Percentiles rank a stretch among this genome's conserved stretches.
phyloP scores from a whole-genome alignment of 64 coral and sea anemone species.

The Orbicella faveolata region DNA sequence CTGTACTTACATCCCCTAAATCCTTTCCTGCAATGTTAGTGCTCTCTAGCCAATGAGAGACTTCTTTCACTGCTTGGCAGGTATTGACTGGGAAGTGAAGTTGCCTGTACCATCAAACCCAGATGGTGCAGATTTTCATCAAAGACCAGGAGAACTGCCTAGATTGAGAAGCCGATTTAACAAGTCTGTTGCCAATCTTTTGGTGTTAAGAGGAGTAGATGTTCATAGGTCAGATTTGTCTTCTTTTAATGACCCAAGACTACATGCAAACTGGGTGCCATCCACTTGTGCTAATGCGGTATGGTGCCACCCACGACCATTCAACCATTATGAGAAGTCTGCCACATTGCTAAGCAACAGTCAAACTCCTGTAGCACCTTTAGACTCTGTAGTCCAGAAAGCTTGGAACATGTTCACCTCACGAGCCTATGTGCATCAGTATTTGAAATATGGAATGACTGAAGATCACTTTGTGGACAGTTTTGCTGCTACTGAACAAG shows the following conservation, averaged over 20 bases:
- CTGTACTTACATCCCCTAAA: too few species aligned
- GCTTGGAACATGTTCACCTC: constrained; percentile 99
- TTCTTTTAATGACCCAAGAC: constrained; percentile 71
- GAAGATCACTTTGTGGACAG: constrained; percentile 99
- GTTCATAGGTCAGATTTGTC: constrained; percentile 65
- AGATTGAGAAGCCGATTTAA: constrained; percentile 67
- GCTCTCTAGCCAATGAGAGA: too few species aligned
- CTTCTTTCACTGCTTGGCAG: constrained; percentile 22
- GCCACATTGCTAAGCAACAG: constrained; percentile 93
- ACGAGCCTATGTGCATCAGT: constrained; percentile 98
- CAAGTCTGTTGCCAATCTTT: constrained; percentile 85
- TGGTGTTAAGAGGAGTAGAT: constrained; percentile 89
- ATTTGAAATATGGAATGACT: constrained; percentile 88
- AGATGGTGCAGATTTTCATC: constrained; percentile 23
- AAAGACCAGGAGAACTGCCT: constrained; percentile 40
- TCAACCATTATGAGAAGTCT: constrained; percentile 92
- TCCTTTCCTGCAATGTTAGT: too few species aligned
- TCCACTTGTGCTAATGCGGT: constrained; percentile 17
- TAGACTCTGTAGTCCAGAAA: constrained; percentile 89
- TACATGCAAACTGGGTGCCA: constrained; percentile 85
- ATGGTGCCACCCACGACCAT: constrained; percentile 84
- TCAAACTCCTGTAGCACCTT: constrained; percentile 82
- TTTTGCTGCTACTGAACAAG: constrained; percentile 93
- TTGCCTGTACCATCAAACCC: constrained; percentile 58
- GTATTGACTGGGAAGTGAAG: constrained; percentile 95